These are phyloP conservation scores for Spermophilus dauricus DNA, from an alignment of 2,113 vertebrate genomes.

Conservation along the genomic window DNA sequence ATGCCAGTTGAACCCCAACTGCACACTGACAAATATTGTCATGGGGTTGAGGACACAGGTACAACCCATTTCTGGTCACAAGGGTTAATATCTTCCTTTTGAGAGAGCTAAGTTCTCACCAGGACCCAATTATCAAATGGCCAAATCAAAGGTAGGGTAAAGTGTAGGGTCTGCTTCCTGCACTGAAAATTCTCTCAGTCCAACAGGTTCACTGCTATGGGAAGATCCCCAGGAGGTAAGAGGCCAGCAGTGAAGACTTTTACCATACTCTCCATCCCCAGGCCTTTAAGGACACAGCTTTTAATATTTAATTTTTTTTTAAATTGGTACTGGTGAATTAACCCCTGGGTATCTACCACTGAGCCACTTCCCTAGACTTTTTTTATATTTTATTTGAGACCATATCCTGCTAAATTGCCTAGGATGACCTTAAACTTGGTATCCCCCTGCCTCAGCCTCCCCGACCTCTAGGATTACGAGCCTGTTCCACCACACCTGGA, in stretches of 20 bases:
- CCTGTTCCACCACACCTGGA: too few species aligned
- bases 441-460: too few species aligned
- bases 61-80: neutral
- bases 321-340: too few species aligned
- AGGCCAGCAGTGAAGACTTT: neutral
- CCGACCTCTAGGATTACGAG: too few species aligned
- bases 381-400: too few species aligned
- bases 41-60: neutral
- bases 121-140: neutral
- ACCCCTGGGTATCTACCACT: too few species aligned
- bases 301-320: neutral
- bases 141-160: neutral
- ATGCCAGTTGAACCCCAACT: neutral
- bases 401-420: too few species aligned
- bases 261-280: neutral
- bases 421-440: too few species aligned
- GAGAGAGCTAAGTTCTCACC: neutral
- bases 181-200: neutral
- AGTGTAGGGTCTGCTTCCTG: neutral
- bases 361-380: too few species aligned
- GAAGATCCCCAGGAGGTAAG: neutral
- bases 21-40: neutral
- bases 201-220: neutral
- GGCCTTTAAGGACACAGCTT: neutral
- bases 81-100: neutral